Evolutionary conservation across 2,888 invertebrate species (phyloP).

Genomic region (Hirtodrosophila confusa): DNA sequence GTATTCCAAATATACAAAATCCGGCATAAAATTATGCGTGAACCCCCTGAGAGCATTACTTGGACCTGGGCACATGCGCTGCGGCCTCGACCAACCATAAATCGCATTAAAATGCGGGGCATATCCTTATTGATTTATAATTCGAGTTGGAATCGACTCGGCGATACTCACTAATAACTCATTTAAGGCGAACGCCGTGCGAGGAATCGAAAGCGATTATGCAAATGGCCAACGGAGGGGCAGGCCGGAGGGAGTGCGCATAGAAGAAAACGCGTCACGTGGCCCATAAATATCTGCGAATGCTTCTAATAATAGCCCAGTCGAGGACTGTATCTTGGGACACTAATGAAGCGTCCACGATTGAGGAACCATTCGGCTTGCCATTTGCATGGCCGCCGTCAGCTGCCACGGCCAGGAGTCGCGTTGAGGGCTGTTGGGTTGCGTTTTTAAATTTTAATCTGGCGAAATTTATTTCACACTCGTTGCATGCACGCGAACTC

Average conservation of each 20-base stretch:
- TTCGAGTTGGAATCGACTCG: slow-evolving; percentile 75
- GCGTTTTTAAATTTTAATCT: slow-evolving; percentile 66
- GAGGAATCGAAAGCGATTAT: slow-evolving; percentile 81
- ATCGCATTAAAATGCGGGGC: slow-evolving; percentile 73
- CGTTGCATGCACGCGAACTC: slow-evolving; percentile 47
- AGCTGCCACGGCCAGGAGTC: slow-evolving; percentile 21
- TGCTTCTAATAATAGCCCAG: slow-evolving; percentile 73
- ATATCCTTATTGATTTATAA: slow-evolving; percentile 81
- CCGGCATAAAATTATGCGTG: slow-evolving; percentile 68
- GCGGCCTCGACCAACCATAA: slow-evolving; percentile 42
- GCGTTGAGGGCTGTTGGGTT: slow-evolving; percentile 12
- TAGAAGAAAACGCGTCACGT: slow-evolving; percentile 67
- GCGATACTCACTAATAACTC: slow-evolving; percentile 80
- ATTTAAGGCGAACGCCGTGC: slow-evolving; percentile 78
- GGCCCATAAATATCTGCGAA: slow-evolving; percentile 76
- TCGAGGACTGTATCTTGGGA: slow-evolving; percentile 27
- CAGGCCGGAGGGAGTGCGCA: slow-evolving; percentile 8
- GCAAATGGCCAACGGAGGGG: slow-evolving; percentile 63
- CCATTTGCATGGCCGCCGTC: slow-evolving; percentile 53
- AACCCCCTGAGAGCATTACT: not conserved
- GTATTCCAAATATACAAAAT: slow-evolving; percentile 46
- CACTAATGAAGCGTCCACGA: slow-evolving; percentile 46
- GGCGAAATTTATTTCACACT: slow-evolving; percentile 75
- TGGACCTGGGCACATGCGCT: slow-evolving; percentile 5
- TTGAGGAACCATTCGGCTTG: slow-evolving; percentile 41